Conservation (phyloP, 2,888 invertebrate genomes). For the Drosophila rellima region DNA sequence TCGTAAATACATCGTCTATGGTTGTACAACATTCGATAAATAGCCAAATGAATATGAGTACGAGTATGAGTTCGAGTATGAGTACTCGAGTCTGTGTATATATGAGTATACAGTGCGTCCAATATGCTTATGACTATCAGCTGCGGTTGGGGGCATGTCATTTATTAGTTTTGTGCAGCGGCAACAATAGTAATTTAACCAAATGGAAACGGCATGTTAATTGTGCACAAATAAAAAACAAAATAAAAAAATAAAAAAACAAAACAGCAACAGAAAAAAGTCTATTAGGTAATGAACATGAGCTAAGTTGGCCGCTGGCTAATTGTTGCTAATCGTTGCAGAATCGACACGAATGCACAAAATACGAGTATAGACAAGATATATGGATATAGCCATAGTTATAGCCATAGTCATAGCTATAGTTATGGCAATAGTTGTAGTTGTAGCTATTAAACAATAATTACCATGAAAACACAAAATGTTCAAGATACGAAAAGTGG, state of each 20-base stretch:
- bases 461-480: conserved; percentile 68
- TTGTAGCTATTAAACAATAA: conserved; percentile 56
- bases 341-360: conserved; percentile 68
- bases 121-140: conserved; percentile 52
- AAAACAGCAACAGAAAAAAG: conserved; percentile 36
- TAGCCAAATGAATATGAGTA: conserved; percentile 28
- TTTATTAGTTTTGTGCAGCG: conserved; percentile 48
- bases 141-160: conserved; percentile 33
- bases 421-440: conserved; percentile 8
- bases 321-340: conserved; percentile 78
- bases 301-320: conserved; percentile 59
- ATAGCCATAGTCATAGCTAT: conserved; percentile 6
- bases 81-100: neutral
- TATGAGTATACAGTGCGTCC: conserved; percentile 8
- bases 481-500: neutral
- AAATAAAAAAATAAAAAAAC: neutral
- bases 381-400: conserved; percentile 19
- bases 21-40: conserved; percentile 69
- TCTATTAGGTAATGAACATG: conserved; percentile 73
- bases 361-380: conserved; percentile 24
- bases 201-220: conserved; percentile 73
- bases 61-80: neutral
- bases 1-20: conserved; percentile 66
- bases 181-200: conserved; percentile 40
- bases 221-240: conserved; percentile 54